phyloP scores from a whole-genome alignment of 2,888 invertebrate genomes.

The Crematogaster levior region DNA sequence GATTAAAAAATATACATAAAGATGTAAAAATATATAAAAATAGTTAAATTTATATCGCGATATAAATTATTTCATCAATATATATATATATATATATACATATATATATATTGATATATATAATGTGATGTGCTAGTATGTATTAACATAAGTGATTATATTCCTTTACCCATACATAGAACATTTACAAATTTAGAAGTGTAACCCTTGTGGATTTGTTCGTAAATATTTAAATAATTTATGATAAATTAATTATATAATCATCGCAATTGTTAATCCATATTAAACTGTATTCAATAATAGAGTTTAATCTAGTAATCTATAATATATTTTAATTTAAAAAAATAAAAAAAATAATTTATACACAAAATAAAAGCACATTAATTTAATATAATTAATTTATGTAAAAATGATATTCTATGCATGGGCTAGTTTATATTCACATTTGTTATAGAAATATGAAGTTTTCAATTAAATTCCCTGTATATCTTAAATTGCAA shows the following conservation, averaged over 20 bases:
- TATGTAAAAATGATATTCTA: neutral
- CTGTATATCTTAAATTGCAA: neutral
- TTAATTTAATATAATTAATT: neutral
- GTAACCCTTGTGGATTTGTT: neutral
- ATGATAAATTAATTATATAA: conserved; percentile 41
- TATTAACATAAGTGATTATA: conserved; percentile 32
- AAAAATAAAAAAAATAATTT: conserved; percentile 14
- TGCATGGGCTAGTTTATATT: conserved; percentile 12
- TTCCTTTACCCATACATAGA: conserved; percentile 31
- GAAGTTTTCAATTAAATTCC: neutral
- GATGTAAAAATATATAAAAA: conserved; percentile 24
- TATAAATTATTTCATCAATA: conserved; percentile 15
- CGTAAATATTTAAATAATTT: conserved; percentile 24
- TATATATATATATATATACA: no score
- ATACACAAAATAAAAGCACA: neutral
- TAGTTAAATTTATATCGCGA: conserved; percentile 6
- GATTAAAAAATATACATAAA: neutral
- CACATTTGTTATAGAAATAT: conserved; percentile 16
- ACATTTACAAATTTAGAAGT: conserved; percentile 39
- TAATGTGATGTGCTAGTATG: neutral
- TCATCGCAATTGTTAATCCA: conserved; percentile 3
- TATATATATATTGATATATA: no score
- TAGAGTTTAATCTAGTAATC: no score
- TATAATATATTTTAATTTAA: neutral
- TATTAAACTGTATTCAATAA: neutral